Percentiles rank a stretch among this genome's conserved stretches.
Evolutionary conservation across 2,888 invertebrate genomes (phyloP).

Genomic region (Oxycera nigricornis): DNA sequence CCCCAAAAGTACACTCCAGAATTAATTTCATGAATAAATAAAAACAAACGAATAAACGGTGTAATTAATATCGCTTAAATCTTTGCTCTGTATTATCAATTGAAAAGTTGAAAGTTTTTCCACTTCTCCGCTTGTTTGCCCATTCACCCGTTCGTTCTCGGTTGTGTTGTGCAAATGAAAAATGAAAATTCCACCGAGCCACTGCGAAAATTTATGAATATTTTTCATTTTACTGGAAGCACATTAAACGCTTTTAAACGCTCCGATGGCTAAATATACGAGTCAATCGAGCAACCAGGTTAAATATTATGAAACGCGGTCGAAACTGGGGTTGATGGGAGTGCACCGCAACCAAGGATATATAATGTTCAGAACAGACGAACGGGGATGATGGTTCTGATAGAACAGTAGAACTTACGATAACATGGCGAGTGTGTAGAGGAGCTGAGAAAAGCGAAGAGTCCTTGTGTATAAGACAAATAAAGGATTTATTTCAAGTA

Average conservation of each 20-base stretch:
- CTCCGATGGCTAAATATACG: conserved; percentile 21
- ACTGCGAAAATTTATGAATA: conserved; percentile 19
- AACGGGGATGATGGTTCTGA: not conserved
- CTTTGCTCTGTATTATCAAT: too few species aligned
- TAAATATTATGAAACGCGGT: conserved; percentile 23
- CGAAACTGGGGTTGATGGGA: not conserved
- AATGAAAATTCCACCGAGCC: not conserved
- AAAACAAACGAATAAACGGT: too few species aligned
- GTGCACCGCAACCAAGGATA: not conserved
- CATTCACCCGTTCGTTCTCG: not conserved
- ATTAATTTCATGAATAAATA: too few species aligned
- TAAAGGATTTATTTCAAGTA: conserved; percentile 39
- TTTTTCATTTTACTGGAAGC: conserved; percentile 20
- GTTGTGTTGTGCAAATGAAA: not conserved
- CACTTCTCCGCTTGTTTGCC: not conserved
- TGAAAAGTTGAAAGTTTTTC: not conserved
- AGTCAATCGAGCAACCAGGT: conserved; percentile 9
- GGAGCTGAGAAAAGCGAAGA: conserved; percentile 19
- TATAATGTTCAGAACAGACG: not conserved
- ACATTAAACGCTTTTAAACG: conserved; percentile 12
- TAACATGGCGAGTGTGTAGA: not conserved
- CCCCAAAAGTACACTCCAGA: too few species aligned
- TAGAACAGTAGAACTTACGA: not conserved
- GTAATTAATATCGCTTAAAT: too few species aligned
- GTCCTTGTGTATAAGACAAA: conserved; percentile 31